phyloP scores from a whole-genome alignment of 2,888 invertebrate species.

The Ectobius pallidus region DNA sequence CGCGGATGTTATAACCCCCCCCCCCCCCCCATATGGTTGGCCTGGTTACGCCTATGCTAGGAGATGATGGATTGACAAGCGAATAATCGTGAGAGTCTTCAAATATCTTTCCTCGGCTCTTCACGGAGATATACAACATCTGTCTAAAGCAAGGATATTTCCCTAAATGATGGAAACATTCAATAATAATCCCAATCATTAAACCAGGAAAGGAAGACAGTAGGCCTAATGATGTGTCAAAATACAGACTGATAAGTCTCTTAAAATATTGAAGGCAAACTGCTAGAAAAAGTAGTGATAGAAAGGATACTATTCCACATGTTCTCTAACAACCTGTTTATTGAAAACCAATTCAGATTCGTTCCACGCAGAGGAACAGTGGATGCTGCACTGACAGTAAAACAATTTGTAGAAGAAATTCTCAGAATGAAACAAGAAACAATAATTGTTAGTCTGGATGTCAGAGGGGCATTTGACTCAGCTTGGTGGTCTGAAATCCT shows the following conservation, averaged over 20 bases:
- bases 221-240: neutral
- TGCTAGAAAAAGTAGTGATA: too few species aligned
- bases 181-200: too few species aligned
- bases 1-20: too few species aligned
- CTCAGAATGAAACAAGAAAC: neutral
- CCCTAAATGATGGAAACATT: neutral
- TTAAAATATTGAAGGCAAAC: neutral
- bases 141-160: neutral
- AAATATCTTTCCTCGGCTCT: neutral
- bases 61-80: neutral
- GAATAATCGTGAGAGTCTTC: neutral
- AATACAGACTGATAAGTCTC: neutral
- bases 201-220: neutral
- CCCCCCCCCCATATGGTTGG: too few species aligned
- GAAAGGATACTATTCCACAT: neutral
- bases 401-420: too few species aligned
- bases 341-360: neutral
- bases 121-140: too few species aligned
- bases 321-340: too few species aligned
- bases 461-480: too few species aligned
- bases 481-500: neutral
- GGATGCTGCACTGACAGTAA: too few species aligned
- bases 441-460: too few species aligned
- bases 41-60: too few species aligned
- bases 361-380: neutral